Evolutionary conservation across 1,140 invertebrate species (phyloP).

Genomic region (Scaptodrosophila lebanonensis): DNA sequence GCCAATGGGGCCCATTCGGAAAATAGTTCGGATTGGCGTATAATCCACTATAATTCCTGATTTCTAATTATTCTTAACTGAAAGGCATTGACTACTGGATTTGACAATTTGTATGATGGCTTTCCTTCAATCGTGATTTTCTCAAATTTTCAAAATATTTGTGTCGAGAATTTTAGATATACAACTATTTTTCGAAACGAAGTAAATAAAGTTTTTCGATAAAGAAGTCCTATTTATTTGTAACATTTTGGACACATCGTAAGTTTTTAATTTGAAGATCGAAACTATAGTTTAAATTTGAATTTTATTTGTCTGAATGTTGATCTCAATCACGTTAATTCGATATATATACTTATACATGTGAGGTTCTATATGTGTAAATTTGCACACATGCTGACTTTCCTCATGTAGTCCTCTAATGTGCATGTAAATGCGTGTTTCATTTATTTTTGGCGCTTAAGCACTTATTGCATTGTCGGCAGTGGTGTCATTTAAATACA

Average conservation of each 20-base stretch:
- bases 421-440: not conserved
- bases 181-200: not conserved
- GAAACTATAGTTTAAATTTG: not conserved
- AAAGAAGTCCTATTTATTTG: conserved; percentile 16
- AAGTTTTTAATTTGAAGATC: conserved; percentile 17
- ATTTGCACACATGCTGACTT: too few relatives aligned
- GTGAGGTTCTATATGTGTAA: too few relatives aligned
- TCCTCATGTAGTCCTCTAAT: too few relatives aligned
- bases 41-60: too few relatives aligned
- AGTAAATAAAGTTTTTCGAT: not conserved
- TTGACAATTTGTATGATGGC: too few relatives aligned
- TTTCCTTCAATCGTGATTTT: not conserved
- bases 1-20: too few relatives aligned
- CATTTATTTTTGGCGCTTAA: conserved; percentile 23
- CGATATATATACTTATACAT: too few relatives aligned
- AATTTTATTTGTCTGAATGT: conserved; percentile 21
- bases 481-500: not conserved
- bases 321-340: too few relatives aligned
- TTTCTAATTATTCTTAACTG: too few relatives aligned
- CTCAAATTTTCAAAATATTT: not conserved
- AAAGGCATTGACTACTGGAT: too few relatives aligned
- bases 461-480: conserved; percentile 29
- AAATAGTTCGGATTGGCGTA: too few relatives aligned
- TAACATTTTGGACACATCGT: too few relatives aligned
- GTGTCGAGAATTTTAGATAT: not conserved